Evolutionary conservation across 2,888 invertebrate species (phyloP), one percentile per base, ranked within the genome.

Genomic region (Callinectes sapidus): DNA sequence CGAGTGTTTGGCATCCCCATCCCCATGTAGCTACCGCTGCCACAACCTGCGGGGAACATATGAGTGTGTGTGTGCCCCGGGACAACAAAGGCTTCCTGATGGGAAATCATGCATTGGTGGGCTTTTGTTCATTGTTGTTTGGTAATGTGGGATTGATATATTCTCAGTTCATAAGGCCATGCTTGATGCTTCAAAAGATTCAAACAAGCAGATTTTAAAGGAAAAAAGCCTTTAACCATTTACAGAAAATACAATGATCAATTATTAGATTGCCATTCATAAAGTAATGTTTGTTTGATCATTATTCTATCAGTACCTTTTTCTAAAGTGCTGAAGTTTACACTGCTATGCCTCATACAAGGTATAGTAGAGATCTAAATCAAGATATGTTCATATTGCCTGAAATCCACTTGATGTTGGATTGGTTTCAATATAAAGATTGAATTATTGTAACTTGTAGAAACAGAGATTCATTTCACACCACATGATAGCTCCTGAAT

Each of bases 31-130:
- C 95, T 96, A 96, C 95, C 96, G 96, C 93, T 97, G 97, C 95
- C 96, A 96, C 94, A 97, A 97, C 96, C 96, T 96, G 48, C 96
- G 96, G 81, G 97, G 97, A 92, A 96, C 97, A n/a, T 97, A 96
- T 96, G 96, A 96, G 95, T 97, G 97, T 95, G 96, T 96, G 39
- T 97, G 97, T 95, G 97, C 96, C 1, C 95, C 95, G n/a, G 96
- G 96, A 13, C 96, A 95, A 94, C 95, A 95, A 61, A 95, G 96
- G 28, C 92, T 95, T 2, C 94, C 94, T 8, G 95, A 96, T 95
- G 94, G 95, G 32, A 95, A 95, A 55, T 95, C 95, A 6, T 96
- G 96, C 94, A 85, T 94, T 90, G 92, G 94, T 92, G 89, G 42
- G 91, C 61, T 95, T 95, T 61, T 88, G 13, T 81, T 10, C 32